phyloP scores from a whole-genome alignment of 2,888 invertebrate genomes.

The Gymnosoma rotundatum region DNA sequence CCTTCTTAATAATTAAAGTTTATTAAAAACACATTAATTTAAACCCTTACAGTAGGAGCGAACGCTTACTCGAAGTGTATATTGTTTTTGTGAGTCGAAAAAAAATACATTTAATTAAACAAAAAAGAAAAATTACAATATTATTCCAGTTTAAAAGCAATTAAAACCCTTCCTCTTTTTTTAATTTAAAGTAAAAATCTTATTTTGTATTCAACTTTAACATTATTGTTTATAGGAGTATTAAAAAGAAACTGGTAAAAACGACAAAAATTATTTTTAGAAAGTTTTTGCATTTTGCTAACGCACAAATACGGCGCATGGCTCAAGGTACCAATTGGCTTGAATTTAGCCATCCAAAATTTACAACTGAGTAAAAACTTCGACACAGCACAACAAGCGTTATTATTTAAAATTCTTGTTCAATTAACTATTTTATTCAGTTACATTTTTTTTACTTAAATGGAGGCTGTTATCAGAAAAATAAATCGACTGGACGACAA shows the following conservation, averaged over 20 bases:
- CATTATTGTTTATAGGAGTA: background rate
- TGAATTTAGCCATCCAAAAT: no score
- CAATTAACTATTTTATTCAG: no score
- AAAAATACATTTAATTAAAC: constrained; percentile 42
- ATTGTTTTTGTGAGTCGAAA: background rate
- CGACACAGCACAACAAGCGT: no score
- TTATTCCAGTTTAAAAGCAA: constrained; percentile 27
- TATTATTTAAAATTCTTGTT: no score
- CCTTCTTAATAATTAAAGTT: constrained; percentile 51
- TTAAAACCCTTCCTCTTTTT: constrained; percentile 26
- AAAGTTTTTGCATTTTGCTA: no score
- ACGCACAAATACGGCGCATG: no score
- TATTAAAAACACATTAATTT: constrained; percentile 64
- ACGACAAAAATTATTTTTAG: no score
- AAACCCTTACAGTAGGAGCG: background rate
- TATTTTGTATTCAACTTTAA: constrained; percentile 2
- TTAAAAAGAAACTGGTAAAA: background rate
- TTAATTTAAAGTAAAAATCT: constrained; percentile 25
- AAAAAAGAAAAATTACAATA: constrained; percentile 8
- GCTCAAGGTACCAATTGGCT: no score
- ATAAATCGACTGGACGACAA: no score
- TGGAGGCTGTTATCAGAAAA: no score
- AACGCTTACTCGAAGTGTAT: background rate
- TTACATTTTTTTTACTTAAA: no score
- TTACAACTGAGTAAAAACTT: no score